Conservation (phyloP, 1,140 invertebrate species). For the Helicorthomorpha holstii region DNA sequence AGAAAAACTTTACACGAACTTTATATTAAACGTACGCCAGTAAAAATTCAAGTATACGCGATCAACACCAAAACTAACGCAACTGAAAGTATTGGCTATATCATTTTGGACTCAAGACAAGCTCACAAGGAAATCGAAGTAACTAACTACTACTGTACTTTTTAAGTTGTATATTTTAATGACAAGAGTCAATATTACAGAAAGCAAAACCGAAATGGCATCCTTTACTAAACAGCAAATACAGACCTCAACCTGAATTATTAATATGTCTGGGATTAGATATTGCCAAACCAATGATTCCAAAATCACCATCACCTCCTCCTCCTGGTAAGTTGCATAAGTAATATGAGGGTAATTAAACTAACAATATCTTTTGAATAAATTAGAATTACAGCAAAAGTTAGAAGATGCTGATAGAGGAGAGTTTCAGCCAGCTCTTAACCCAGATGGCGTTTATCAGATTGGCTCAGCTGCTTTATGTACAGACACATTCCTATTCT, state of each 20-base stretch:
- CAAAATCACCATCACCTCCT: too few relatives aligned
- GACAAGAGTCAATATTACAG: too few relatives aligned
- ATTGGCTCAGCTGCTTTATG: constrained; percentile 23
- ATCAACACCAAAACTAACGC: constrained; percentile 18
- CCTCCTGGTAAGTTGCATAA: too few relatives aligned
- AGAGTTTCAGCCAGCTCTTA: too few relatives aligned
- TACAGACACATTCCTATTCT: constrained; percentile 24
- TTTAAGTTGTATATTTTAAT: background rate
- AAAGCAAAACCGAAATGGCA: background rate
- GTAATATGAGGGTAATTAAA: constrained; percentile 1
- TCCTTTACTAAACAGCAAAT: background rate
- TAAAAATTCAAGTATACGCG: constrained; percentile 31
- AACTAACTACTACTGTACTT: background rate
- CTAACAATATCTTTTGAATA: constrained; percentile 1
- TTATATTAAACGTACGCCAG: constrained; percentile 25
- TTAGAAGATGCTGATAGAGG: constrained; percentile 26
- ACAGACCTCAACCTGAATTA: background rate
- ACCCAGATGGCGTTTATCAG: constrained; percentile 27
- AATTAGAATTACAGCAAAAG: constrained; percentile 18
- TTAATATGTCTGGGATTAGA: constrained; percentile 4
- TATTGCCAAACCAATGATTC: too few relatives aligned
- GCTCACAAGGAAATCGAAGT: constrained; percentile 22
- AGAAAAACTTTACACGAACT: constrained; percentile 30
- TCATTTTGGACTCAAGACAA: constrained; percentile 29
- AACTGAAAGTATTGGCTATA: constrained; percentile 30